Evolutionary conservation across 2,113 vertebrate genomes (phyloP).

Genomic region (Callospermophilus lateralis): DNA sequence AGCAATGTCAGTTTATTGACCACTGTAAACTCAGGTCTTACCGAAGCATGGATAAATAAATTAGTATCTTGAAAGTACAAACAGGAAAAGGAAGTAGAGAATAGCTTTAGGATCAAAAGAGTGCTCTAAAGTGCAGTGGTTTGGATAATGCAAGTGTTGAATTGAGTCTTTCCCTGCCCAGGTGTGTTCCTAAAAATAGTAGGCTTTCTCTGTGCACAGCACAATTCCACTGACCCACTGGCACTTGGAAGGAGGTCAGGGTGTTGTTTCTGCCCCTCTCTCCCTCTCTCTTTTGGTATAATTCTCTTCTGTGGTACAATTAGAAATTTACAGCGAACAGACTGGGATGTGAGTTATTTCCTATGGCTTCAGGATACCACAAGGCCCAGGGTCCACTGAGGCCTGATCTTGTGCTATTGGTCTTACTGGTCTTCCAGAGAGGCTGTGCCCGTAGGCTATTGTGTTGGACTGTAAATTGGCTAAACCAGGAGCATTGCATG

Average conservation of each 20-base stretch:
- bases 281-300: neutral
- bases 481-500: neutral
- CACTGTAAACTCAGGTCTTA: constrained; percentile 55
- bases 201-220: neutral
- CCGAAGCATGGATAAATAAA: constrained; percentile 47
- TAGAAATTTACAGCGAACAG: neutral
- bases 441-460: neutral
- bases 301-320: neutral
- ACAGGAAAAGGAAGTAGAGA: constrained; percentile 62
- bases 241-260: neutral
- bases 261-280: neutral
- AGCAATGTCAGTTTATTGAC: constrained; percentile 58
- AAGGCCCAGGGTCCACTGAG: neutral
- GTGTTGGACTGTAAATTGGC: neutral
- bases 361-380: neutral
- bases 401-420: neutral
- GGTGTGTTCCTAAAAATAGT: neutral
- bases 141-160: constrained; percentile 18
- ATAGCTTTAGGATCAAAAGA: neutral
- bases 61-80: constrained; percentile 65
- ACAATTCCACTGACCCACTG: neutral
- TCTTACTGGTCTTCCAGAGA: neutral
- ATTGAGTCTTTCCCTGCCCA: neutral
- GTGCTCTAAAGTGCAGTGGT: neutral
- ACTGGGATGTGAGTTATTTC: neutral